Base-by-base conservation (phyloP, 2,797 vertebrate genomes). In the Oceanodroma leucorhoa region DNA sequence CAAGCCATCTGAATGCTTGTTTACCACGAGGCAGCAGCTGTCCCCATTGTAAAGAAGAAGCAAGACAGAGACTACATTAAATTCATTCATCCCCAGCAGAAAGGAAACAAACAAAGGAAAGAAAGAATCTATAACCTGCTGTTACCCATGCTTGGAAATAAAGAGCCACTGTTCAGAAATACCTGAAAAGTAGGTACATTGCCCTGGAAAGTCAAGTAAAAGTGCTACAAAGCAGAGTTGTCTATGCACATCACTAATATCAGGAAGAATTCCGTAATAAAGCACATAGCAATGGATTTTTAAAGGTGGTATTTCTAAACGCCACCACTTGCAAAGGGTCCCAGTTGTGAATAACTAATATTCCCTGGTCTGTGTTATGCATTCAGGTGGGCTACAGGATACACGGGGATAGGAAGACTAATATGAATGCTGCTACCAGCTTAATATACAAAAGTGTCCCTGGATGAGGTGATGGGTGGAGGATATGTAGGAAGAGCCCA, bases 21-120 rank as follows among this genome's bases (percentile, higher is more conserved):
- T 96, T 95, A 90, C 65, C 46, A 66, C 26, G 27, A 90, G 24
- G 53, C 51, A 72, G 61, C 58, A 94, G 80, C 93, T 93, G 77
- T 83, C 57, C 34, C 43, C 29, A 26, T 48, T 85, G 54, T 88
- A 81, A 90, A 88, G 54, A n/a, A 24, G 54, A 67, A 71, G 24
- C 29, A 73, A 81, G 65, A 72, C n/a, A 40, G 14, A 84, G 3
- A 76, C 11, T 13, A 20, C 15, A 19, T 64, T 65, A 57, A 54
- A 88, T 69, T 50, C 23, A 71, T 94, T 91, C 53, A 83, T 76
- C 55, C 40, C 30, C 55, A 53, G 11, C n/a, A 88, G 23, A 93
- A 92, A 84, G 36, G n/a, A 72, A 72, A 64, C 45, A 84, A 65
- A 90, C 12, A 82, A 87, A 91, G 11, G 40, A 72, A 38, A 54